Evolutionary conservation across 2,888 invertebrate genomes (phyloP).

Genomic region (Drosophila parthenogenetica): DNA sequence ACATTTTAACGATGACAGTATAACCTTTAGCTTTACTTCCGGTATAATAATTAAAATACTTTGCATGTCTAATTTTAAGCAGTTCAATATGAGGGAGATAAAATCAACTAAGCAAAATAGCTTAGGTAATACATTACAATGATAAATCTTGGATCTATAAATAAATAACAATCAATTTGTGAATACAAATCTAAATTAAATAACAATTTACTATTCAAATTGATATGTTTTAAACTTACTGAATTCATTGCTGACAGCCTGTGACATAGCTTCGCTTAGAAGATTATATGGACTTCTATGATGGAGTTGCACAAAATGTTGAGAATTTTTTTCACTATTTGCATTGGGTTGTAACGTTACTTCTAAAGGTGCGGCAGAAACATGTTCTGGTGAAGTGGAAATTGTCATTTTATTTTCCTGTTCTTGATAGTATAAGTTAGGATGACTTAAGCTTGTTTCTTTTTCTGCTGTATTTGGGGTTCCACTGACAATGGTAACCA

Average conservation of each 20-base stretch:
- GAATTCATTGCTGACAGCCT: constrained; percentile 87
- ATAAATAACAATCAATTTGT: no score
- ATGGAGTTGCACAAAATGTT: constrained; percentile 1
- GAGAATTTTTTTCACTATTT: constrained; percentile 29
- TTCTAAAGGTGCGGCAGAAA: constrained; percentile 13
- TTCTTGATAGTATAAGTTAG: constrained; percentile 23
- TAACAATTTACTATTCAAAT: not conserved
- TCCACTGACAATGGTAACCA: constrained; percentile 12
- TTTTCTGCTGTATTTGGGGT: not conserved
- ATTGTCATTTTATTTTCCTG: constrained; percentile 21
- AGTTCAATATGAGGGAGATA: no score
- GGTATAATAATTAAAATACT: no score
- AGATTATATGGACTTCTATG: constrained; percentile 85
- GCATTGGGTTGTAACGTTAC: constrained; percentile 1
- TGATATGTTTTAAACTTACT: constrained; percentile 84
- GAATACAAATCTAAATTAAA: no score
- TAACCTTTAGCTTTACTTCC: no score
- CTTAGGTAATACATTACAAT: no score
- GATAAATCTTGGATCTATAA: no score
- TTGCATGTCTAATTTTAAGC: no score
- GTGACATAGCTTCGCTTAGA: constrained; percentile 87
- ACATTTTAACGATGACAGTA: no score
- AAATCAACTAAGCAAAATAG: no score
- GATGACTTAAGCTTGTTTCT: constrained; percentile 24
- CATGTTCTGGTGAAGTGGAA: constrained; percentile 7